Conservation (phyloP, 2,113 vertebrate species). For the Thomomys bottae region DNA sequence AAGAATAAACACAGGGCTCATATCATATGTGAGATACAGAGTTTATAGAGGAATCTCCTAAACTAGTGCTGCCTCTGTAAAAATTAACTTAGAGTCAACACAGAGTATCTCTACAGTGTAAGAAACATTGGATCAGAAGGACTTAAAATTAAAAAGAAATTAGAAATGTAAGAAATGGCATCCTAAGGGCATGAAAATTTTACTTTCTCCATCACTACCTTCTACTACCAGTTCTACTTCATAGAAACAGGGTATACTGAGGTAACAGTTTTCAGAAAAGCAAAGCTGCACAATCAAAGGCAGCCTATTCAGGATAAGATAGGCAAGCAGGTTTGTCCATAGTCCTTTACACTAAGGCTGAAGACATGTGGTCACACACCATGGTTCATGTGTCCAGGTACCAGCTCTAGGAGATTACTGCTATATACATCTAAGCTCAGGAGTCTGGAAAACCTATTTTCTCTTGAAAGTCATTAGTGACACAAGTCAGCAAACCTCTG, state of each 20-base stretch:
- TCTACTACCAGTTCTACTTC: neutral
- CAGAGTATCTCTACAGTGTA: neutral
- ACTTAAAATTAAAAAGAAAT: neutral
- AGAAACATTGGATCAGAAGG: neutral
- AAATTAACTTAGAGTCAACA: neutral
- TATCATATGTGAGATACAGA: neutral
- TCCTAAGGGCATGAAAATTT: neutral
- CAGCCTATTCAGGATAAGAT: neutral
- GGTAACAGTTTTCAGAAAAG: conserved; percentile 12
- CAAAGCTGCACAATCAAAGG: conserved; percentile 15
- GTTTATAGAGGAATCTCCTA: neutral
- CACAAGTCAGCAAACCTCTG: neutral
- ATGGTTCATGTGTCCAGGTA: rapidly evolving
- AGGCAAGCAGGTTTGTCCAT: neutral
- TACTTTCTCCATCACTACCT: neutral
- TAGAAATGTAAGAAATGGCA: neutral
- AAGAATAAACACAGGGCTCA: neutral
- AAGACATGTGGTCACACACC: neutral
- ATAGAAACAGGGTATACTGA: neutral
- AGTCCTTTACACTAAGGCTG: neutral
- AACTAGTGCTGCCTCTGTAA: conserved; percentile 5
- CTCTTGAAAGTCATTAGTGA: conserved; percentile 17
- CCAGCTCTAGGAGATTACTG: neutral
- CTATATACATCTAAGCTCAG: neutral
- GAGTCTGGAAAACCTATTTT: neutral